Evolutionary conservation across 1,140 invertebrate species (phyloP).

Genomic region (Euwallacea fornicatus): DNA sequence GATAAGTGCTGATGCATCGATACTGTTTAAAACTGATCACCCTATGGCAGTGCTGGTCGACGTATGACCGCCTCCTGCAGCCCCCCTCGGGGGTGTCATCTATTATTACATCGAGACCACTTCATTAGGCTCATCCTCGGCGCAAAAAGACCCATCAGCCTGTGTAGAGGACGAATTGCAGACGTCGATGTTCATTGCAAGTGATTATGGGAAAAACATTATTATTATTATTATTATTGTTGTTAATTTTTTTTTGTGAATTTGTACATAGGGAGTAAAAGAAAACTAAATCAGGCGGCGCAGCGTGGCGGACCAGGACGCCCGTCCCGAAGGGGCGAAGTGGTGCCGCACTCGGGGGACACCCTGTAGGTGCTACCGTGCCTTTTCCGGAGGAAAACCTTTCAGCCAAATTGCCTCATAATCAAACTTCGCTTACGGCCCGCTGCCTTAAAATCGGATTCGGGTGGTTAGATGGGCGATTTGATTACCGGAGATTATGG

Average conservation of each 20-base stretch:
- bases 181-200: background rate
- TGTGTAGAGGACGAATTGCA: background rate
- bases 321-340: too few species aligned
- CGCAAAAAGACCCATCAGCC: background rate
- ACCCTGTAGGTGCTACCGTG: too few species aligned
- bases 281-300: background rate
- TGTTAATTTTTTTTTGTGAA: too few species aligned
- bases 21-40: constrained; percentile 44
- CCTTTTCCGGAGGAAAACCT: background rate
- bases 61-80: constrained; percentile 26
- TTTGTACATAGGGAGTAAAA: background rate
- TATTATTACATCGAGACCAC: constrained; percentile 43
- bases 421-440: too few species aligned
- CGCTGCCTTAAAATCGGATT: background rate
- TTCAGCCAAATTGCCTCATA: background rate
- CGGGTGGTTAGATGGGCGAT: background rate
- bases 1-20: constrained; percentile 19
- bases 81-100: constrained; percentile 37
- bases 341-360: too few species aligned
- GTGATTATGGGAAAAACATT: background rate
- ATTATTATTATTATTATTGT: background rate
- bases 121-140: constrained; percentile 30
- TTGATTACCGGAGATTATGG: constrained; percentile 34
- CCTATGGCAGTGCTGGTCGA: constrained; percentile 25
- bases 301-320: too few species aligned